Percentiles rank a stretch among this genome's conserved stretches.
These are phyloP conservation scores for Gulo gulo DNA, from an alignment of 2,113 vertebrate genomes.

Conservation along the genomic window DNA sequence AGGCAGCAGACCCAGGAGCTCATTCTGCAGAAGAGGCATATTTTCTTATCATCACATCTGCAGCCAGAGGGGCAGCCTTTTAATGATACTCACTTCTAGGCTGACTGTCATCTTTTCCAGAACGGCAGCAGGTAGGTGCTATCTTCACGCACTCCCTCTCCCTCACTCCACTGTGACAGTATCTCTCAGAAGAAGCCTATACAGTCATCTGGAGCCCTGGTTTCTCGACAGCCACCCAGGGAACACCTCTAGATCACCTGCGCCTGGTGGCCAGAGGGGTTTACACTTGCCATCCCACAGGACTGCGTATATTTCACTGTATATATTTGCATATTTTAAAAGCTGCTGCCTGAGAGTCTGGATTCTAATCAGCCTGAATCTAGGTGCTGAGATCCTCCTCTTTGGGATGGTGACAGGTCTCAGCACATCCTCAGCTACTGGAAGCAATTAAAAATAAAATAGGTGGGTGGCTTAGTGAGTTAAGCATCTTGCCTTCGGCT, in stretches of 20 bases:
- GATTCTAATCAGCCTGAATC: not conserved
- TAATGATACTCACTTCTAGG: too few relatives aligned
- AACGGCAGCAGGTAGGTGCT: not conserved
- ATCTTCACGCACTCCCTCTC: not conserved
- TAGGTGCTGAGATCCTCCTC: not conserved
- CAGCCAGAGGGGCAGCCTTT: not conserved
- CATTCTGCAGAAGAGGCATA: not conserved
- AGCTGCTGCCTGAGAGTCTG: not conserved
- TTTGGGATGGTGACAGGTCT: not conserved
- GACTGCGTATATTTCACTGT: not conserved
- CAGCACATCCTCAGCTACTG: not conserved
- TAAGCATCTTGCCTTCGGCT: too few relatives aligned
- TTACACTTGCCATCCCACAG: not conserved
- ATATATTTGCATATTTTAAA: not conserved
- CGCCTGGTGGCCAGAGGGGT: not conserved
- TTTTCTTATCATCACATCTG: not conserved
- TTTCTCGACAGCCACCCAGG: not conserved
- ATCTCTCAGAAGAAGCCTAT: not conserved
- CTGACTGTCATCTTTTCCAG: not conserved
- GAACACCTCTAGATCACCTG: not conserved
- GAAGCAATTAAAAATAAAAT: not conserved
- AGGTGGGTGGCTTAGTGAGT: not conserved
- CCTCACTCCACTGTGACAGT: not conserved
- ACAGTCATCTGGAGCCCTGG: not conserved
- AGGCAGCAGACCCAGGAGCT: not conserved